Percentiles rank a stretch among this genome's conserved stretches.
Evolutionary conservation across 2,113 vertebrate species (phyloP).

Genomic region (Pampusana beccarii): DNA sequence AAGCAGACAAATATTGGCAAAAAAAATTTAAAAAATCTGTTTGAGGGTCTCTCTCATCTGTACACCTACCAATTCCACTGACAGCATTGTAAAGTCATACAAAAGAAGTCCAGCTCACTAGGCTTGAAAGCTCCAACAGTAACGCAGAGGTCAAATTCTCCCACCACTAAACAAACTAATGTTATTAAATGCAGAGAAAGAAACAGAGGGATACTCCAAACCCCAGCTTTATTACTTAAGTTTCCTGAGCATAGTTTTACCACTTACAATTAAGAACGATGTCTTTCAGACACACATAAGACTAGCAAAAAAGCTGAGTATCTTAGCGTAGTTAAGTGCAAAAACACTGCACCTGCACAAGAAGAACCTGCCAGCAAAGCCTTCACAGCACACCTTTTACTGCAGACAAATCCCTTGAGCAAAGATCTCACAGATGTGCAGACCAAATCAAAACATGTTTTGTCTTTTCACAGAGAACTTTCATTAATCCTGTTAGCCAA

Average conservation of each 20-base stretch:
- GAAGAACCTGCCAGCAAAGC: not conserved
- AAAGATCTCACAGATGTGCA: not conserved
- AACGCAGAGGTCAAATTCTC: not conserved
- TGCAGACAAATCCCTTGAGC: not conserved
- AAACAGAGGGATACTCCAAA: not conserved
- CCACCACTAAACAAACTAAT: not conserved
- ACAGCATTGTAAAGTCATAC: not conserved
- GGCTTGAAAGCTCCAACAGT: not conserved
- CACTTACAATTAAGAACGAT: not conserved
- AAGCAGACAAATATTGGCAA: not conserved
- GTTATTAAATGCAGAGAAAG: not conserved
- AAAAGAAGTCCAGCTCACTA: not conserved
- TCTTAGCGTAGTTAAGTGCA: fast-evolving
- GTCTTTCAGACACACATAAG: not conserved
- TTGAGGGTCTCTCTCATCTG: not conserved
- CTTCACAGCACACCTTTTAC: not conserved
- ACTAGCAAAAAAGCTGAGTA: not conserved
- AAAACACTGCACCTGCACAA: not conserved
- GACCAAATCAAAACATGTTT: not conserved
- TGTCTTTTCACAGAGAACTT: not conserved
- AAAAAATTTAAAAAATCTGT: not conserved
- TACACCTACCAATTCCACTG: not conserved
- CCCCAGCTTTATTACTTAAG: not conserved
- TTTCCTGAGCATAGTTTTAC: not conserved
- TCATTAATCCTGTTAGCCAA: not conserved